These are phyloP conservation scores for Urocolius indicus DNA, from an alignment of 2,113 vertebrate species.

Conservation along the genomic window DNA sequence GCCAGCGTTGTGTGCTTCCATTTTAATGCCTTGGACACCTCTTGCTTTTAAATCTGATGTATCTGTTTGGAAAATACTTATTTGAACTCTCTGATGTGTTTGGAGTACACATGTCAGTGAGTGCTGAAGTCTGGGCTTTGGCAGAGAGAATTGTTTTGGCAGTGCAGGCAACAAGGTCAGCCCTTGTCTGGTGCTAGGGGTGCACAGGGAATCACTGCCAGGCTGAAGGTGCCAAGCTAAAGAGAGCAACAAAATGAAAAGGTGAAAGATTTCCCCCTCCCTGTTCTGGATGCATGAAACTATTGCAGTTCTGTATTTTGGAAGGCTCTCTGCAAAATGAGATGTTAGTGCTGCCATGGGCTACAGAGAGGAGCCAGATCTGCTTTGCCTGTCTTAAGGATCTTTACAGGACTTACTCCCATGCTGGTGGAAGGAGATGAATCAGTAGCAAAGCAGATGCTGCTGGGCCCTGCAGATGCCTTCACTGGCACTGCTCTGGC, in stretches of 20 bases:
- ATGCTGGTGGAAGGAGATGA: not conserved
- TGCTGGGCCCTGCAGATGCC: not conserved
- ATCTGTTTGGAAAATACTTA: not conserved
- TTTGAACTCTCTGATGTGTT: not conserved
- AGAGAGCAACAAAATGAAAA: not conserved
- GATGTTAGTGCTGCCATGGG: not conserved
- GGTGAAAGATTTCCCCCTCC: not conserved
- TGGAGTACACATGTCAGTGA: not conserved
- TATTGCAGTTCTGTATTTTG: not conserved
- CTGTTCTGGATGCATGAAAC: not conserved
- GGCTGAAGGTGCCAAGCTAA: not conserved
- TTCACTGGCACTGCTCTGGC: not conserved
- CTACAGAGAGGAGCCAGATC: not conserved
- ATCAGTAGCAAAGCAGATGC: not conserved
- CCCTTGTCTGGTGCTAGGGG: not conserved
- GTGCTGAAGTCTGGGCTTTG: not conserved
- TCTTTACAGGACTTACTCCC: not conserved
- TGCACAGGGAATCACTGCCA: not conserved
- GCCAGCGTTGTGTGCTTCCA: conserved; percentile 12
- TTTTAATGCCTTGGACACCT: not conserved
- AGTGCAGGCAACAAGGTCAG: not conserved
- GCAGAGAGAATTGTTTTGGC: not conserved
- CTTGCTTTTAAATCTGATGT: not conserved
- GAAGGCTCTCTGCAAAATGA: not conserved
- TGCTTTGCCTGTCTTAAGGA: not conserved